Conservation (phyloP, 2,113 vertebrate genomes). For the Onychostruthus taczanowskii region DNA sequence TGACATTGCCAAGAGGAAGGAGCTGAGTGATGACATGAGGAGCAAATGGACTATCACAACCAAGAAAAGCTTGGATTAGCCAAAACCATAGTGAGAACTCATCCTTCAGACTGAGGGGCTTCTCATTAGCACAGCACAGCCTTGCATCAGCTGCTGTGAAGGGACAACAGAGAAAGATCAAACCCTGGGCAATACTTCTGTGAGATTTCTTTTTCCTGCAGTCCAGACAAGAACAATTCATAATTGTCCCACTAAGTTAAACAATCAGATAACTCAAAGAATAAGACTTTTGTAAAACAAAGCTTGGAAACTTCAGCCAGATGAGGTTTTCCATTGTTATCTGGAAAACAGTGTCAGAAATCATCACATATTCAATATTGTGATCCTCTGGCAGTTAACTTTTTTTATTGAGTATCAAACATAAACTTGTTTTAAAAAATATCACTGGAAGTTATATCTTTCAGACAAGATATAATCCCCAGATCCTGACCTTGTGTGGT, state of each 20-base stretch:
- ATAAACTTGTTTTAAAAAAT: background rate
- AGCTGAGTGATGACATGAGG: background rate
- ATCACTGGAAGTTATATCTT: background rate
- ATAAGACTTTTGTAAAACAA: constrained; percentile 7
- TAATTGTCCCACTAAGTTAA: constrained; percentile 48
- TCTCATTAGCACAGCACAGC: background rate
- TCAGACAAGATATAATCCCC: constrained; percentile 5
- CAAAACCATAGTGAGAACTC: background rate
- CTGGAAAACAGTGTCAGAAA: constrained; percentile 38
- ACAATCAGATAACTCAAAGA: constrained; percentile 33
- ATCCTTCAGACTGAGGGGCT: background rate
- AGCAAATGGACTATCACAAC: background rate
- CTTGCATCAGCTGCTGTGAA: background rate
- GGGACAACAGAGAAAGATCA: background rate
- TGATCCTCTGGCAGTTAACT: background rate
- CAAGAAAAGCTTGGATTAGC: background rate
- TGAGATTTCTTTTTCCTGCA: background rate
- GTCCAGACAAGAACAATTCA: constrained; percentile 32
- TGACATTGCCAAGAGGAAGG: background rate
- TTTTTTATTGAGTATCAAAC: background rate
- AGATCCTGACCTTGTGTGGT: background rate
- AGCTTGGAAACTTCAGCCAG: background rate
- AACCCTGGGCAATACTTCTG: background rate
- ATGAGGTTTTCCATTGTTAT: constrained; percentile 7
- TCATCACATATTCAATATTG: background rate